Evolutionary conservation across 2,113 vertebrate species (phyloP), one percentile per base, ranked within the genome.

Genomic region (Bostrychus sinensis): DNA sequence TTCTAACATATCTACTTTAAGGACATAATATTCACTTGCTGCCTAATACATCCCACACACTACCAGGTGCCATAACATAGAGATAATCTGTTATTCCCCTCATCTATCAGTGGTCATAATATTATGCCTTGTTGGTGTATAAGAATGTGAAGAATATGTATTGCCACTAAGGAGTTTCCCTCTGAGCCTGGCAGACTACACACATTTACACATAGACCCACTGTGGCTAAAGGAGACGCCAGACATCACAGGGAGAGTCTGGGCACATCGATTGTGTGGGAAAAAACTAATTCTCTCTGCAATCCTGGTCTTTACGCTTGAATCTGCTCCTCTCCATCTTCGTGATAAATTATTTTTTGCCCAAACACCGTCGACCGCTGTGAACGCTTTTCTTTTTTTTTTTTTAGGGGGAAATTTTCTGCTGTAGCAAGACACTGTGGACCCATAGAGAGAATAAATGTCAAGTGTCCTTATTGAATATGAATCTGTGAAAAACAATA

Each of bases 321-420:
- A 19, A 20, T 56, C 48, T 58, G 1, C 53, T 55, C 26, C 13
- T n/a, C 34, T 64, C 37, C 66, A 43, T 57, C 43, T 53, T 54
- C 6, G 10, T 59, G 46, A 67, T 59, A 26, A 34, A 60, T n/a
- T 20, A 30, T 50, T 30, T 51, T 41, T 56, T 63, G 14, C 6
- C 46, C 23, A 34, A 25, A 32, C 45, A 9, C 46, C 57, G 55
- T 55, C 1, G 3, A 60, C 32, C 8, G 1, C 7, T 28, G 46
- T 48, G 38, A 58, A 32, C 26, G 6, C 62, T 51, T 39, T 32
- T 16, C 2, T 7, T 7, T n/a, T 8, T 32, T 32, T 8, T 14
- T 28, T 51, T 30, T 30, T 28, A n/a, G 48, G 13, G 54, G 8
- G 12, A 45, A 42, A 37, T 12, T 34, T 41, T 11, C 48, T 19